Base-by-base conservation (phyloP, 2,888 invertebrate species). In the Phlogophora meticulosa region DNA sequence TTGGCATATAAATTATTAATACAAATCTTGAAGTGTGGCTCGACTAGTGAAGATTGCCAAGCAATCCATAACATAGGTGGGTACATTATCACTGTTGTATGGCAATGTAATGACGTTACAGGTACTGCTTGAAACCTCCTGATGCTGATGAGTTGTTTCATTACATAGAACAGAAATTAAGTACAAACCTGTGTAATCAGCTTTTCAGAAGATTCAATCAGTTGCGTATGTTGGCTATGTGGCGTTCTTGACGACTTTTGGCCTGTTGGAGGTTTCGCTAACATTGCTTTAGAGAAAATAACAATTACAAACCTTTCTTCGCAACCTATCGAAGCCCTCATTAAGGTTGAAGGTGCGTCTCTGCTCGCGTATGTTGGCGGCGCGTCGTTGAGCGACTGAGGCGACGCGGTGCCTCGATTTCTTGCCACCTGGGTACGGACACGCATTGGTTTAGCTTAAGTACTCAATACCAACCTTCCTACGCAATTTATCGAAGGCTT, bases 341-440 rank as follows among this genome's bases (percentile, higher is more conserved):
- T 99, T 99, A 72, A 99, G 95, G 93, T 99, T 99, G 91, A 98
- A 99, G 98, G 99, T 99, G 74, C 99, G 96, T 22, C 99, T 96
- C 55, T 99, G 96, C 92, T 99, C 99, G 2, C 99, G 96, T 74
- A 99, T 98, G 92, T 99, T 99, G 32, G 99, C 99, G 0, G 99
- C 99, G 56, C 98, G 96, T 32, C 99, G 96, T 91, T 99, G 99
- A 0, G 98, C 98, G 85, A 98, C 96, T 0, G 98, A 98, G 0
- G 99, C 98, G 7, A 98, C 98, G 28, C 99, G 96, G 5, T 99
- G 96, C 9, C 99, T 96, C 4, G 98, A 97, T 90, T 98, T 98
- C 90, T 98, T 98, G 53, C 96, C 93, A 49, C 96, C 93, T 10
- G 94, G 91, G 24, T 53, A 65, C 62, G 78, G 73, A 74, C 72